Conservation (phyloP, 1,140 invertebrate species). For the Apis mellifera region Amel_HAv3.1 CM009941.2:15204001-15204500, state of each 20-base stretch:
- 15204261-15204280: neutral
- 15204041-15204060: neutral
- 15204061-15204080: neutral
- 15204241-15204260: conserved; percentile 17
- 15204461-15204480: neutral
- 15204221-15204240: neutral
- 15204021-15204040: neutral
- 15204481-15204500: neutral
- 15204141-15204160: conserved; percentile 49
- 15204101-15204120: conserved; percentile 4
- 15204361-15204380: neutral
- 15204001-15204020: conserved; percentile 58
- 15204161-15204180: conserved; percentile 21
- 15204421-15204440: neutral
- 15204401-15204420: neutral
- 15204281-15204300: conserved; percentile 14
- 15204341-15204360: neutral
- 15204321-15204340: conserved; percentile 12
- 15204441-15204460: neutral
- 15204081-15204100: neutral
- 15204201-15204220: neutral
- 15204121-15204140: conserved; percentile 59
- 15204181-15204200: conserved; percentile 46
- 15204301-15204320: neutral
- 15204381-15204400: neutral